Evolutionary conservation across 1,140 invertebrate species (phyloP).

Genomic region (Harlomillsia oculata): DNA sequence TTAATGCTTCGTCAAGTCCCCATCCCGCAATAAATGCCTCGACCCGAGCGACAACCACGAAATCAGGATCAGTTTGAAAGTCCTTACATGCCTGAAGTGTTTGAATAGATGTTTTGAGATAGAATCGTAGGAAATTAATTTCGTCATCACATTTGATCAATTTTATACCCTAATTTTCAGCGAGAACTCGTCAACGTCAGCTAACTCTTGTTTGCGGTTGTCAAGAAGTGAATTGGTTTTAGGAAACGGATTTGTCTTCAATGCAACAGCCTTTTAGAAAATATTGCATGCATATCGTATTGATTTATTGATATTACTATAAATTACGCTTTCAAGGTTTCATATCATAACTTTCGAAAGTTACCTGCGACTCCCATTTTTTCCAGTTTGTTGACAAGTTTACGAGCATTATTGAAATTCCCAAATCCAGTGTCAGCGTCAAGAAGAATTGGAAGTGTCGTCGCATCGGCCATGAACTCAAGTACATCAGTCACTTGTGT

Average conservation of each 20-base stretch:
- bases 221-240: conserved; percentile 46
- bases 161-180: conserved; percentile 43
- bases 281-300: neutral
- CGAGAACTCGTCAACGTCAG: conserved; percentile 44
- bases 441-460: conserved; percentile 43
- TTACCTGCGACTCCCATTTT: conserved; percentile 43
- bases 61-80: conserved; percentile 42
- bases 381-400: conserved; percentile 44
- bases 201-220: conserved; percentile 42
- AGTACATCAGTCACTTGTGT: conserved; percentile 45
- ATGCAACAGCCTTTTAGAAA: conserved; percentile 40
- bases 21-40: conserved; percentile 46
- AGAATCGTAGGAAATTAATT: no score
- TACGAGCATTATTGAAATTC: conserved; percentile 46
- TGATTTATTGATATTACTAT: neutral
- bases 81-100: conserved; percentile 43
- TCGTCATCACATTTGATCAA: neutral
- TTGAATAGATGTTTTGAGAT: neutral
- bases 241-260: conserved; percentile 46
- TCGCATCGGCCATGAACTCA: conserved; percentile 46
- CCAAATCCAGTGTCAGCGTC: conserved; percentile 47
- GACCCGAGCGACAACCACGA: conserved; percentile 44
- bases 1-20: conserved; percentile 43
- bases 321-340: neutral
- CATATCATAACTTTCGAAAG: neutral